These are phyloP conservation scores for Rotaria socialis DNA, from an alignment of 2,888 invertebrate species.

Conservation along the genomic window DNA sequence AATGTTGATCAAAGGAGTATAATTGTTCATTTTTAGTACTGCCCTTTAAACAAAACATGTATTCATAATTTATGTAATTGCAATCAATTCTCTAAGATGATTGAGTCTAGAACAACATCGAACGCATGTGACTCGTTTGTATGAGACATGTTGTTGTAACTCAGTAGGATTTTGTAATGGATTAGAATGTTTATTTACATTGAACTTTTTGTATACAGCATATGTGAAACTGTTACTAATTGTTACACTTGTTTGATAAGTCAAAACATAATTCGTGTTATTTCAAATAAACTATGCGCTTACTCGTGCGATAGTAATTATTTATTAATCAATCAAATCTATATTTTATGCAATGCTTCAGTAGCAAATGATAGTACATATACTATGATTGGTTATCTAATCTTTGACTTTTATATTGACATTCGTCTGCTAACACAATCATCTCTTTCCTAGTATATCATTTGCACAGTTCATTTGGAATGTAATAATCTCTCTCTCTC, in stretches of 20 bases:
- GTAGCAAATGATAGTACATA: not conserved
- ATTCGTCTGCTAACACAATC: no score
- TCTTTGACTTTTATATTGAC: not conserved
- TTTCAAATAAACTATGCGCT: not conserved
- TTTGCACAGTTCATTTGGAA: not conserved
- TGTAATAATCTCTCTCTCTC: not conserved
- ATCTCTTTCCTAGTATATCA: not conserved
- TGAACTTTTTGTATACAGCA: not conserved
- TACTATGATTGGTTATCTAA: not conserved
- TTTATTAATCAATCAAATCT: not conserved
- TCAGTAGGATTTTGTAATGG: not conserved
- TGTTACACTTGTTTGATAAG: not conserved
- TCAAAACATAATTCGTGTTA: not conserved
- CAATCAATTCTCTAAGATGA: no score
- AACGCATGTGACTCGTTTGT: not conserved
- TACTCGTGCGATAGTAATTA: not conserved
- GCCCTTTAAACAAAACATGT: not conserved
- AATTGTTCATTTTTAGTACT: not conserved
- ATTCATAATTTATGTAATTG: not conserved
- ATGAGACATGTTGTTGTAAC: not conserved
- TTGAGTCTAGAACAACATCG: not conserved
- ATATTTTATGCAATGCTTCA: not conserved
- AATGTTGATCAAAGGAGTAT: not conserved
- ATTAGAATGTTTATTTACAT: not conserved
- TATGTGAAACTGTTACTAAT: not conserved